Evolutionary conservation across 2,888 invertebrate genomes (phyloP).

Genomic region (Hydrotaea cyrtoneurina): DNA sequence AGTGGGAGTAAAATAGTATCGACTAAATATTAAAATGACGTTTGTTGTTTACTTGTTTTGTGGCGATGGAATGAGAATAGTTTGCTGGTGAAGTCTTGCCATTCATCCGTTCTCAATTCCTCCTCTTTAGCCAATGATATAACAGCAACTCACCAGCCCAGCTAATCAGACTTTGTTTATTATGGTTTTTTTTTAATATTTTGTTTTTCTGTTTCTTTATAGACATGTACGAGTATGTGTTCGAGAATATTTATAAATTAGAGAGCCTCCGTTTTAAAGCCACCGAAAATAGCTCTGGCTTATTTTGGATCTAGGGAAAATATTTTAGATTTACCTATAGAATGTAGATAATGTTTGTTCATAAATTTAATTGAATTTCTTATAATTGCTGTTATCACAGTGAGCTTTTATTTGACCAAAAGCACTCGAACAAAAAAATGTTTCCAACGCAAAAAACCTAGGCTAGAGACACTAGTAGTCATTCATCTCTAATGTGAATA

Average conservation of each 20-base stretch:
- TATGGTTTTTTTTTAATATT: not conserved
- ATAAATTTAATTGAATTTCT: no score
- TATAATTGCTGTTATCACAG: no score
- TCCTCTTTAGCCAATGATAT: slow-evolving; percentile 24
- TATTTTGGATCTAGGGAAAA: no score
- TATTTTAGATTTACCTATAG: no score
- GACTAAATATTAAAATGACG: not conserved
- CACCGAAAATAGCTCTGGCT: no score
- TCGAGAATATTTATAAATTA: not conserved
- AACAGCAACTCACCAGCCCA: slow-evolving; percentile 2
- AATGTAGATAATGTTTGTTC: no score
- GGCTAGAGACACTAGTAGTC: no score
- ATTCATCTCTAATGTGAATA: no score
- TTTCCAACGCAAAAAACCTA: no score
- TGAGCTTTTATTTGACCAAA: no score
- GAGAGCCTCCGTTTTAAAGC: no score
- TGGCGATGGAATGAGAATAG: not conserved
- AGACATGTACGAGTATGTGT: not conserved
- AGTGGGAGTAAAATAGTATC: not conserved
- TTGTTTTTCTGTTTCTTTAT: not conserved
- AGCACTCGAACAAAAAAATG: no score
- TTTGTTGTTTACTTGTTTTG: not conserved
- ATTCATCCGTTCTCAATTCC: not conserved
- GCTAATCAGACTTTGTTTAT: slow-evolving; percentile 23
- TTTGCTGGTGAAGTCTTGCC: not conserved